A percentile compares a stretch with the other conserved stretches of the same genome.
phyloP scores from a whole-genome alignment of 2,797 vertebrate species.

The Fratercula arctica region DNA sequence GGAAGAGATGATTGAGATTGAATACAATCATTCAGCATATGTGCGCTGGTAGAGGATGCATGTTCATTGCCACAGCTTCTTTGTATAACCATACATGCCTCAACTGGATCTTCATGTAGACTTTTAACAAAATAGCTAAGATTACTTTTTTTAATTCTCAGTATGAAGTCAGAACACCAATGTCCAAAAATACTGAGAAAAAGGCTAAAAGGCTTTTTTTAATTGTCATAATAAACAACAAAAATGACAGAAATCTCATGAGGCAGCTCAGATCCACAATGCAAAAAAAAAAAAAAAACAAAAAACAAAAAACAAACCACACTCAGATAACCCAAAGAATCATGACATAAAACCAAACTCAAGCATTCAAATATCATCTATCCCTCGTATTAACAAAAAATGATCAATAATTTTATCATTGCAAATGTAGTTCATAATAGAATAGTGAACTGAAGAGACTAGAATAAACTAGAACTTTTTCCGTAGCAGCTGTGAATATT shows the following conservation, averaged over 20 bases:
- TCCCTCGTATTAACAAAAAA: not conserved
- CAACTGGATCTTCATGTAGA: not conserved
- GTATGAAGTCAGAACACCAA: not conserved
- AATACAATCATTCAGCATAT: not conserved
- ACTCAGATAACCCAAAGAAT: not conserved
- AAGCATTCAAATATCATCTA: not conserved
- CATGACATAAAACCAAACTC: not conserved
- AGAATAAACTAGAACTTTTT: not conserved
- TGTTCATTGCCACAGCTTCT: not conserved
- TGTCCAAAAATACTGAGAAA: not conserved
- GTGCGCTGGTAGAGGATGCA: not conserved
- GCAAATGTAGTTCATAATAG: not conserved
- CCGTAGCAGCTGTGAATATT: not conserved
- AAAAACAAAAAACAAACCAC: not conserved
- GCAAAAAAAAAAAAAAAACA: not conserved
- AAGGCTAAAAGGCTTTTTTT: not conserved
- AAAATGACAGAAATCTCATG: not conserved
- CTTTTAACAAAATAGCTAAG: not conserved
- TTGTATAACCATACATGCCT: not conserved
- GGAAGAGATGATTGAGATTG: not conserved
- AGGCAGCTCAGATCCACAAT: not conserved
- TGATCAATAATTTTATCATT: not conserved
- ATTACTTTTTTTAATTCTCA: not conserved
- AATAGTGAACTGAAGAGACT: not conserved
- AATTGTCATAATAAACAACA: not conserved